Evolutionary conservation across 92 coral and sea anemone genomes (phyloP), one percentile per base, ranked within the genome.

Genomic region (Heliopora coerulea): DNA sequence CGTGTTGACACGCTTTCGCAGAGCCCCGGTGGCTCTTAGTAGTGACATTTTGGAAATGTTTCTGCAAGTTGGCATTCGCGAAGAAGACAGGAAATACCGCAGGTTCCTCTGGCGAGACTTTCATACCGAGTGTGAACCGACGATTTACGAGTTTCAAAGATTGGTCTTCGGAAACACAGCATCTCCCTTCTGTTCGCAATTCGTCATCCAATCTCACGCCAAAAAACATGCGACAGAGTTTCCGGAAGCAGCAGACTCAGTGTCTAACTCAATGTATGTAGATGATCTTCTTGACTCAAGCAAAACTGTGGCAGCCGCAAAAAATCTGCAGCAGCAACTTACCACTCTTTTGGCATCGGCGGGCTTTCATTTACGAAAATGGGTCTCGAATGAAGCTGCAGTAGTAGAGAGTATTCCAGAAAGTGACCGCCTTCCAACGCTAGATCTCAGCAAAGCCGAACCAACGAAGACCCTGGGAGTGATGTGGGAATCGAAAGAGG

Each of bases 81-180:
- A 80, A 72, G 32, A 59, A 65, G 85, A 75, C 82, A 74, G 85
- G 28, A 64, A 61, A 56, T 75, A 65, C 56, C 85, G 80, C 69
- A 74, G 79, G 3, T 82, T 86, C 73, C 77, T 82, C 50, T 86
- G 83, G 86, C 72, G 86, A 40, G 86, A 83, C 6, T 44, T 82
- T 64, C 27, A 64, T 18, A 9, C 49, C 0, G 54, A 17, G 9
- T 52, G 52, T 0, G 54, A 64, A 29, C 72, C 72, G n/a, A n/a
- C n/a, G n/a, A n/a, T n/a, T n/a, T n/a, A n/a, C n/a, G n/a, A n/a
- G n/a, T n/a, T n/a, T n/a, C n/a, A n/a, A n/a, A n/a, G n/a, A n/a
- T n/a, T n/a, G n/a, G n/a, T n/a, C n/a, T n/a, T n/a, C n/a, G n/a
- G 81, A 26, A 74, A 83, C 50, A 67, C 75, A 17, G 84, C 87